Evolutionary conservation across 2,113 vertebrate species (phyloP).

Genomic region (Danionella cerebrum): DNA sequence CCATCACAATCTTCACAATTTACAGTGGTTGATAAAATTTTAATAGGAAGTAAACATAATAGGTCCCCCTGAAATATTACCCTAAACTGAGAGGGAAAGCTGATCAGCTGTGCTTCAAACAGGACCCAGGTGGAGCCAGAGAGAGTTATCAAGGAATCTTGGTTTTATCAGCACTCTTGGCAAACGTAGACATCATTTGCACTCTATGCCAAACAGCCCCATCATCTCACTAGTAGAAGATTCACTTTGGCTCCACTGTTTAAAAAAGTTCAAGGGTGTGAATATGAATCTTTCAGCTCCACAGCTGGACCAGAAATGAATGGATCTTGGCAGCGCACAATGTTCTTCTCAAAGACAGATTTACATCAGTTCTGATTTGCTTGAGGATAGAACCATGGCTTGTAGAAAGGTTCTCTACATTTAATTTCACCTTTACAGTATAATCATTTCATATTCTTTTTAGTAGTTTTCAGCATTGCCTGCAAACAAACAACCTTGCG

Average conservation of each 20-base stretch:
- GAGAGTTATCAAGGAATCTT: slow-evolving; percentile 3
- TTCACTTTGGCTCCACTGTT: not conserved
- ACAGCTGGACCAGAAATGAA: not conserved
- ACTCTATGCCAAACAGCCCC: not conserved
- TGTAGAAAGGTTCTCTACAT: too few species aligned
- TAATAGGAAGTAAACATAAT: slow-evolving; percentile 65
- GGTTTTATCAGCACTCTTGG: not conserved
- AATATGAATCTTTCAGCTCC: not conserved
- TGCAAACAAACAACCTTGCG: not conserved
- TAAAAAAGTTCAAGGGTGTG: not conserved
- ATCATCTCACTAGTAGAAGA: not conserved
- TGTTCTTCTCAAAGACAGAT: not conserved
- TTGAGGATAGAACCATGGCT: not conserved
- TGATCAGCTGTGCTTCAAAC: slow-evolving; percentile 21
- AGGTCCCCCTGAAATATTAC: slow-evolving; percentile 53
- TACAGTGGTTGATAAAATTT: slow-evolving; percentile 61
- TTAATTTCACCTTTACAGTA: not conserved
- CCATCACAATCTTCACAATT: slow-evolving; percentile 63
- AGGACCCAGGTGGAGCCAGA: not conserved
- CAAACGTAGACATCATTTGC: not conserved
- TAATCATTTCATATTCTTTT: not conserved
- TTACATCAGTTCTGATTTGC: not conserved
- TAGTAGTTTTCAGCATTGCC: not conserved
- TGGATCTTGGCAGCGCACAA: not conserved
- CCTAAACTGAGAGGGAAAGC: slow-evolving; percentile 42